phyloP scores from a whole-genome alignment of 2,113 vertebrate genomes.

The Cavia porcellus region DNA sequence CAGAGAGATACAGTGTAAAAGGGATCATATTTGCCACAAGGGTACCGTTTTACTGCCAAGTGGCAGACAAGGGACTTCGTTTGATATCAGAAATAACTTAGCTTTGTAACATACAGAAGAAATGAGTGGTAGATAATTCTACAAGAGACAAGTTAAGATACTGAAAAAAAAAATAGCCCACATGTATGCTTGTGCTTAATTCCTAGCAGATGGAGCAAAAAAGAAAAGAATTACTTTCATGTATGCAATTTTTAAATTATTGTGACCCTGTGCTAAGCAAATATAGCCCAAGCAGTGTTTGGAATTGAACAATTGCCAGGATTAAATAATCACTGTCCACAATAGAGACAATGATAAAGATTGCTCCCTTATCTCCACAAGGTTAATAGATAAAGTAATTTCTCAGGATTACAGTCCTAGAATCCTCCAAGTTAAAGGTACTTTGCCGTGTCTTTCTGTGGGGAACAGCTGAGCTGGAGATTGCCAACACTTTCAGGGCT shows the following conservation, averaged over 20 bases:
- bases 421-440: not conserved
- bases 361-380: not conserved
- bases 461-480: not conserved
- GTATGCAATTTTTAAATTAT: not conserved
- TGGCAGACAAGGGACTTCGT: not conserved
- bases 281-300: not conserved
- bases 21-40: not conserved
- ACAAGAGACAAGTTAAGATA: not conserved
- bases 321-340: not conserved
- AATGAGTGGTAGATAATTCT: not conserved
- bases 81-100: not conserved
- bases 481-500: not conserved
- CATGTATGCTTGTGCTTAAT: not conserved
- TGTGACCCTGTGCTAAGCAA: not conserved
- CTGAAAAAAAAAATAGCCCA: not conserved
- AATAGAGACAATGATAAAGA: not conserved
- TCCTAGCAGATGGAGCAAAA: not conserved
- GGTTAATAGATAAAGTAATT: not conserved
- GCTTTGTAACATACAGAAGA: not conserved
- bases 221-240: not conserved
- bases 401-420: not conserved
- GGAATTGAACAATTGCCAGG: not conserved
- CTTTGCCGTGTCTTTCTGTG: not conserved
- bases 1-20: not conserved
- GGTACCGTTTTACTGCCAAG: not conserved